phyloP scores from a whole-genome alignment of 2,888 invertebrate genomes.

The Chelonus formosanus region DNA sequence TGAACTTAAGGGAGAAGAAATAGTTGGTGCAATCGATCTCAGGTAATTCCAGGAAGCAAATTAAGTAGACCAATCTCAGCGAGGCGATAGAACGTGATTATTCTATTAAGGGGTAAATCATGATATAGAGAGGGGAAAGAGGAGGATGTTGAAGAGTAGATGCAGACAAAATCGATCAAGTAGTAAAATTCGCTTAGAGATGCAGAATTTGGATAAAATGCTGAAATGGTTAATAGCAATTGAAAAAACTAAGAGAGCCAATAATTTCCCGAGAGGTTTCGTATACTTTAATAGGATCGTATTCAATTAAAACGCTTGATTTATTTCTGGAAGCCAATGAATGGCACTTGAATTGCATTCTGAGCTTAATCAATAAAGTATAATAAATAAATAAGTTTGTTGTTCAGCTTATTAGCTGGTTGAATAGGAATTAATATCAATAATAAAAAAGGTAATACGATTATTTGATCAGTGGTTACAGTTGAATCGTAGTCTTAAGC shows the following conservation, averaged over 20 bases:
- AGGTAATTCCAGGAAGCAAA: constrained; percentile 29
- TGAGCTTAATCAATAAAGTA: no score
- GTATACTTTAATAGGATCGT: not conserved
- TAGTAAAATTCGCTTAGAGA: constrained; percentile 6
- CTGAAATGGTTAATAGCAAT: constrained; percentile 9
- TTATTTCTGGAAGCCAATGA: not conserved
- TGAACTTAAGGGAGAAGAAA: constrained; percentile 11
- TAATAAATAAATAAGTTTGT: no score
- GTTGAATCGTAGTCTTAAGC: no score
- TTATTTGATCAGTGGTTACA: no score
- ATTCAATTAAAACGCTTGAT: not conserved
- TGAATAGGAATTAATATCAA: no score
- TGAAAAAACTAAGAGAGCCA: not conserved
- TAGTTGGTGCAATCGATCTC: constrained; percentile 27
- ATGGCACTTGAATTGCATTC: no score
- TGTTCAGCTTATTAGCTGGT: no score
- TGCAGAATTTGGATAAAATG: constrained; percentile 16
- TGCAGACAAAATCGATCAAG: constrained; percentile 16
- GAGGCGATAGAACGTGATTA: constrained; percentile 35
- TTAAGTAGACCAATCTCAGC: constrained; percentile 32
- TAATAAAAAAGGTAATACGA: no score
- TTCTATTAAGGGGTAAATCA: constrained; percentile 29
- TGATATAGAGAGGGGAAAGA: constrained; percentile 12
- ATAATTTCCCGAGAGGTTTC: constrained; percentile 5
- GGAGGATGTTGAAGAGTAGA: not conserved